phyloP scores from a whole-genome alignment of 2,888 invertebrate genomes.

The Drosophila nigricruria region DNA sequence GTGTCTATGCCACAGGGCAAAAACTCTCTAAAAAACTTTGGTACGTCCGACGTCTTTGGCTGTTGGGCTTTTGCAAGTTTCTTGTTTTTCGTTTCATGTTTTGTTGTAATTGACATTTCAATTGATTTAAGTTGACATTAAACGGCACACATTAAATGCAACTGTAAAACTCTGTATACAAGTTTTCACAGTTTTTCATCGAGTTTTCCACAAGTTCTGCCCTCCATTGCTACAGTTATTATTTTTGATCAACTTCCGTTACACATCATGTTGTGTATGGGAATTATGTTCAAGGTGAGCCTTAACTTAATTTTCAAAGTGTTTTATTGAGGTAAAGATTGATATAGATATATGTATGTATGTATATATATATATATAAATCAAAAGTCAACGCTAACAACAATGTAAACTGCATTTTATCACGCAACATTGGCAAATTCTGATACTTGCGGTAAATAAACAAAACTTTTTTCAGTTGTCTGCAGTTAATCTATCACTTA shows the following conservation, averaged over 20 bases:
- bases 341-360: neutral
- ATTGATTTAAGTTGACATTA: slow-evolving; percentile 79
- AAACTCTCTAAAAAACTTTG: slow-evolving; percentile 30
- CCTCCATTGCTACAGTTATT: neutral
- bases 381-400: neutral
- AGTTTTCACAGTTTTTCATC: slow-evolving; percentile 18
- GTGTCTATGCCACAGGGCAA: slow-evolving; percentile 13
- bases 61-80: slow-evolving; percentile 26
- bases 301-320: neutral
- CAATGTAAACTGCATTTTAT: slow-evolving; percentile 12
- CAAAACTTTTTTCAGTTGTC: slow-evolving; percentile 2
- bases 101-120: slow-evolving; percentile 76
- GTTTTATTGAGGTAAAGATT: neutral
- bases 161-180: slow-evolving; percentile 25
- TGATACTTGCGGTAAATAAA: neutral
- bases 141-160: slow-evolving; percentile 65
- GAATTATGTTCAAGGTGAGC: slow-evolving; percentile 10
- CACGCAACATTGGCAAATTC: slow-evolving; percentile 13
- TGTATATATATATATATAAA: neutral
- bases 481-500: slow-evolving; percentile 12
- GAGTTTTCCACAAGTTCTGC: neutral
- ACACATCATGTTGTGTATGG: slow-evolving; percentile 1
- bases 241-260: neutral
- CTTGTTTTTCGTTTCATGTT: slow-evolving; percentile 54
- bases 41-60: slow-evolving; percentile 18